Conservation (phyloP, 2,113 vertebrate genomes). For the Tenebrosternarchus preto region DNA sequence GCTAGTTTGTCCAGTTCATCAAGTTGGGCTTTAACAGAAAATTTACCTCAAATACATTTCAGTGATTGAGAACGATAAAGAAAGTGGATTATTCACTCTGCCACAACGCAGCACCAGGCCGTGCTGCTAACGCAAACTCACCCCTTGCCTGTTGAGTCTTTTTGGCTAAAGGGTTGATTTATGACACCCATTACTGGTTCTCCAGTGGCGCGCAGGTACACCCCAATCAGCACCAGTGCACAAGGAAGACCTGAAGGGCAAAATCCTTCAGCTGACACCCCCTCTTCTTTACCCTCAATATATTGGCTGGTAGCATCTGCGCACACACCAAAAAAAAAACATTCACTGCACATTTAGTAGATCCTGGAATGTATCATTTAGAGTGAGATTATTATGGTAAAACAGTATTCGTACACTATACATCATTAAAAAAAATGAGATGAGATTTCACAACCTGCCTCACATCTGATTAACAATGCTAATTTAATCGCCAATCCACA, state of each 20-base stretch:
- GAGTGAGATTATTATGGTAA: background rate
- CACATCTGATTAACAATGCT: background rate
- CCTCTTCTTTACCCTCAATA: slow-evolving; percentile 70
- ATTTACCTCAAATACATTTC: too few species aligned
- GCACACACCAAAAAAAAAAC: background rate
- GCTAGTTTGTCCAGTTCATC: too few species aligned
- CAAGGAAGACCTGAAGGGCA: slow-evolving; percentile 74
- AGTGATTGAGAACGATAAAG: too few species aligned
- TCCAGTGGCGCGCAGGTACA: slow-evolving; percentile 71
- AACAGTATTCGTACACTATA: background rate
- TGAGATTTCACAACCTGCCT: too few species aligned
- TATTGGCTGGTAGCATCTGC: slow-evolving; percentile 79
- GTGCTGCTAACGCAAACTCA: slow-evolving; percentile 48
- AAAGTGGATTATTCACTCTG: too few species aligned
- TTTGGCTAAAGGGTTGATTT: slow-evolving; percentile 79
- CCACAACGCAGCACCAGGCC: too few species aligned
- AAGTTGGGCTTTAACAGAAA: too few species aligned
- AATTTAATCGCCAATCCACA: too few species aligned
- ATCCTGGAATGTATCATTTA: too few species aligned
- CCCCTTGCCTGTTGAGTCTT: slow-evolving; percentile 65
- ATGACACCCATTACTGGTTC: slow-evolving; percentile 80
- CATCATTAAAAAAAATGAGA: too few species aligned
- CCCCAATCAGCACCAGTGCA: slow-evolving; percentile 81
- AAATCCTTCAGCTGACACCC: slow-evolving; percentile 62
- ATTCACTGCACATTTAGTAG: background rate